Percentiles rank a stretch among this genome's conserved stretches.
Evolutionary conservation across 2,113 vertebrate species (phyloP).

Genomic region (Dermatemys mawii): DNA sequence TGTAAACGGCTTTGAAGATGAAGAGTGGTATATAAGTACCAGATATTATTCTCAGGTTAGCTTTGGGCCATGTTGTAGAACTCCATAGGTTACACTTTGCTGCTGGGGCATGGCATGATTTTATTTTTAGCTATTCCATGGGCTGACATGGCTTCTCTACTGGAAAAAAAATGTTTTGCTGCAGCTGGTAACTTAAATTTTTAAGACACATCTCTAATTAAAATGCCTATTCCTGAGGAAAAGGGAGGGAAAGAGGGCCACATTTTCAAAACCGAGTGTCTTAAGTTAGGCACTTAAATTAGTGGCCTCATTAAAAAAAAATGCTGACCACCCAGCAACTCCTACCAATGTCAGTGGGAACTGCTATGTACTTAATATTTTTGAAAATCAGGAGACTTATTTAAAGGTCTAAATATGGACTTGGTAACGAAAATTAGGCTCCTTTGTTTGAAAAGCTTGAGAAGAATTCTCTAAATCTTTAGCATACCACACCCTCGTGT

Average conservation of each 20-base stretch:
- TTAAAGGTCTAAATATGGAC: conserved; percentile 4
- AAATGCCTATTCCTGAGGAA: conserved; percentile 40
- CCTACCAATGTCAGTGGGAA: conserved; percentile 10
- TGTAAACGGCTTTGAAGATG: conserved; percentile 78
- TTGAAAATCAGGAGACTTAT: conserved; percentile 19
- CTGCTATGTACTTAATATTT: neutral
- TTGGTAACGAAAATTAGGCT: conserved; percentile 39
- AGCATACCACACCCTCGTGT: neutral
- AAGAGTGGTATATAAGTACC: conserved; percentile 73
- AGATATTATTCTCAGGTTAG: conserved; percentile 67
- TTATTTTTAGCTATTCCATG: neutral
- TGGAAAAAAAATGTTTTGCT: conserved; percentile 59
- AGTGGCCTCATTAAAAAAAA: neutral
- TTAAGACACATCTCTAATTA: conserved; percentile 39
- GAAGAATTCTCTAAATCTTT: neutral
- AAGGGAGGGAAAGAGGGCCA: neutral
- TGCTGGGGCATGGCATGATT: conserved; percentile 45
- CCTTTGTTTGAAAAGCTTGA: conserved; percentile 30
- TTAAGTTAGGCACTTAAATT: neutral
- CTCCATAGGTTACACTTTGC: conserved; percentile 69
- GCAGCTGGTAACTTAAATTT: conserved; percentile 64
- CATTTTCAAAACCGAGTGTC: conserved; percentile 16
- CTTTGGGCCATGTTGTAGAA: conserved; percentile 68
- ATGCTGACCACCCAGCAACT: conserved; percentile 5
- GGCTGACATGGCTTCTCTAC: conserved; percentile 56